Base-by-base conservation (phyloP, 1,140 invertebrate genomes). In the Habropoda laboriosa region DNA sequence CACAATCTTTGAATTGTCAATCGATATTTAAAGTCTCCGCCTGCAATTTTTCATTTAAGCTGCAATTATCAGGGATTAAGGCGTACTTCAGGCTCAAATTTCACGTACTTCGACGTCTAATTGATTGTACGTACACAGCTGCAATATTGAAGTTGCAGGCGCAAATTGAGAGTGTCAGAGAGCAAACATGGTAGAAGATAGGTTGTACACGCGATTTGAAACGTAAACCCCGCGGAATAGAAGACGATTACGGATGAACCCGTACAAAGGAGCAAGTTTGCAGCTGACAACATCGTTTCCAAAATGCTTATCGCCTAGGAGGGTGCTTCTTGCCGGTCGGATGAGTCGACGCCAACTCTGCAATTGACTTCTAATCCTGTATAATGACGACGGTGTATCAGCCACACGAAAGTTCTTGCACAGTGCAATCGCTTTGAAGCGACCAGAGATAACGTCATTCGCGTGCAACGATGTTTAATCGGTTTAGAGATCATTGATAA, bases 281-380 rank as follows among this genome's bases (percentile, higher is more conserved):
- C 0, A 21, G 13, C 24, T 40, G 35, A 42, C 58, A 75, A 21
- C 13, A 18, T 40, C 30, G 45, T 49, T 64, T 64, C 45, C 58
- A 35, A 64, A 75, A 38, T 30, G 61, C 64, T 77, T 77, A 77
- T 77, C 74, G 42, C 30, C 12, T 13, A 16, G 35, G 42, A 32
- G 40, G 27, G n/a, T 60, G 27, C 40, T 58, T 68, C 61, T 58
- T 77, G 27, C n/a, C n/a, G 21, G 63, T 45, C 49, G 27, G 18
- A 24, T 61, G 32, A n/a, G 13, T 32, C 57, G n/a, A 1, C 30
- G 16, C 66, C 24, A 30, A 61, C 64, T 58, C 16, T 5, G 53
- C 35, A 70, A 77, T 77, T 30, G 74, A 49, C 67, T 78, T 53
- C 76, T 78, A 71, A 78, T 78, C 76, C 51, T 35, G 57, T 47